These are phyloP conservation scores for Gasteruption jaculator DNA, from an alignment of 2,888 invertebrate genomes.

Conservation along the genomic window DNA sequence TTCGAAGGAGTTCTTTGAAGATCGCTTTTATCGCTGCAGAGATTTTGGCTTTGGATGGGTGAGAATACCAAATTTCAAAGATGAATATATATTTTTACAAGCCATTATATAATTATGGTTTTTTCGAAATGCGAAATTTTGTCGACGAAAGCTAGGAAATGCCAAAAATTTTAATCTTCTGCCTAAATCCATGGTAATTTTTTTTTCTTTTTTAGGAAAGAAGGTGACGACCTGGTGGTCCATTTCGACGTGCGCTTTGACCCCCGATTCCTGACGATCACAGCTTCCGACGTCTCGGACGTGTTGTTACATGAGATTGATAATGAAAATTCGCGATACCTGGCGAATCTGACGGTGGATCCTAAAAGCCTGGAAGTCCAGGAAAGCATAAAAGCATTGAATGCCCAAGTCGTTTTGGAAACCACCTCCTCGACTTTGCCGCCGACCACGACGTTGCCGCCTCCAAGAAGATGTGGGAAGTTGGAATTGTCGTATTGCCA, in stretches of 20 bases:
- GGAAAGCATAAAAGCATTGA: slow-evolving; percentile 49
- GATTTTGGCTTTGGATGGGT: slow-evolving; percentile 83
- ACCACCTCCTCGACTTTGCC: slow-evolving; percentile 37
- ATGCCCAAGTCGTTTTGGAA: slow-evolving; percentile 47
- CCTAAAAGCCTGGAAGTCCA: slow-evolving; percentile 64
- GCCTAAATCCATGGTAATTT: too few species aligned
- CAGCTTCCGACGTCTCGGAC: slow-evolving; percentile 62
- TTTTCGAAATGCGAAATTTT: neutral
- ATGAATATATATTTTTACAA: too few species aligned
- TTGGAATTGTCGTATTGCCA: slow-evolving; percentile 68
- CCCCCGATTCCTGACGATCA: slow-evolving; percentile 65
- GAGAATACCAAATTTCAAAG: slow-evolving; percentile 33
- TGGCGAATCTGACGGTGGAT: slow-evolving; percentile 64
- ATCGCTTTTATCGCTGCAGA: slow-evolving; percentile 76
- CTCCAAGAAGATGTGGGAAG: slow-evolving; percentile 64
- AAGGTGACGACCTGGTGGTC: slow-evolving; percentile 70
- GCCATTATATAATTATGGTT: neutral
- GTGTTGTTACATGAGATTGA: slow-evolving; percentile 66
- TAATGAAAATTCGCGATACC: slow-evolving; percentile 57
- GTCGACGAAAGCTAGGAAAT: slow-evolving; percentile 1
- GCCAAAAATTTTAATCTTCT: slow-evolving; percentile 3
- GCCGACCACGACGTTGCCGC: slow-evolving; percentile 57
- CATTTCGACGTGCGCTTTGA: slow-evolving; percentile 85
- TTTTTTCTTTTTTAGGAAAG: slow-evolving; percentile 54
- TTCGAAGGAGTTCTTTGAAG: slow-evolving; percentile 69